Evolutionary conservation across 2,113 vertebrate genomes (phyloP), one percentile per base, ranked within the genome.

Genomic region (Platysteira castanea): DNA sequence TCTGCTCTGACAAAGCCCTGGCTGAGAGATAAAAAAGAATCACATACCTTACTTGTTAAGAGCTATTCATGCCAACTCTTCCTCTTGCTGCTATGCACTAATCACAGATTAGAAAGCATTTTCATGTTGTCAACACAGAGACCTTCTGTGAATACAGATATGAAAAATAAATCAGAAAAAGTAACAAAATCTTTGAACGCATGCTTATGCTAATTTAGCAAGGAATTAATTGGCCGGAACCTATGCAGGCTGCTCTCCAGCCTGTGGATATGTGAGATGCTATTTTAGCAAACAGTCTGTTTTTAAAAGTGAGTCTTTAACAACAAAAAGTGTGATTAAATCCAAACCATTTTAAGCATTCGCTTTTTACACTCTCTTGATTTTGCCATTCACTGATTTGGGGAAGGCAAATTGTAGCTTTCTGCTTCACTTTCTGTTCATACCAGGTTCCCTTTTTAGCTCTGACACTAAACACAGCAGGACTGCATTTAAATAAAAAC

Each of bases 1-100:
- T 59, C 64, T 37, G 17, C 71, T 93, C 89, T 88, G 83, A 95
- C 92, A 96, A 93, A 96, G 83, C 50, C 80, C 89, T 95, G 94
- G 79, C 76, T 86, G 73, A 74, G 60, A 95, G 60, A 93, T 63
- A 89, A 95, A 95, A 95, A 95, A 81, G 85, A 90, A 90, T 84
- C 53, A 81, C 71, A 95, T 77, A 92, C 67, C 76, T 90, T 74
- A 42, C 63, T 93, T 84, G 60, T 77, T 89, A 89, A 49, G 52
- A 91, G 69, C 46, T 73, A 7, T 42, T 93, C 50, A 22, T 63
- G 92, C 86, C 88, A 92, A 63, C 24, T 77, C 79, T 88, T 80
- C 60, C 49, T 81, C 78, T 73, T 69, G 44, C 65, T 83, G 26
- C 14, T 53, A 24, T 27, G 30, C 79, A 50, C 42, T 86, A 83